Evolutionary conservation across 2,888 invertebrate species (phyloP).

Genomic region (Nymphalis c-album): DNA sequence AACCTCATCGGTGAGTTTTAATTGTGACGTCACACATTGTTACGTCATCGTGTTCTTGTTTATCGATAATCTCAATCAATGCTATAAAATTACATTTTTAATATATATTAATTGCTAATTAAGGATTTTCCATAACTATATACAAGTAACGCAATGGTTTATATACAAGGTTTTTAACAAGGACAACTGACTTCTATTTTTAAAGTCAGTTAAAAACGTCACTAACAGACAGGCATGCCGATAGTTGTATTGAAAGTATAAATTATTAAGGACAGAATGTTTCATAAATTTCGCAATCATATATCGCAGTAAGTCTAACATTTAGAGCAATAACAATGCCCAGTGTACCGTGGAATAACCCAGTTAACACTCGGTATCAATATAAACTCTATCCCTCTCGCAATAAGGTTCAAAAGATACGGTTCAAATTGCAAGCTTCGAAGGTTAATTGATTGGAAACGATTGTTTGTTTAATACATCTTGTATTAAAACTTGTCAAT

Average conservation of each 20-base stretch:
- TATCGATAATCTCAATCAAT: no score
- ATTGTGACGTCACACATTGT: not conserved
- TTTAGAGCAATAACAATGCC: conserved; percentile 1
- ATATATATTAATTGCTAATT: no score
- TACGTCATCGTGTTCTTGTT: no score
- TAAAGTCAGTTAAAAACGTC: no score
- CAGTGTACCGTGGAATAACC: conserved; percentile 12
- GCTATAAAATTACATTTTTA: no score
- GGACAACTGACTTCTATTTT: no score
- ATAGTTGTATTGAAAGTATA: not conserved
- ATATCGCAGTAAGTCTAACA: conserved; percentile 1
- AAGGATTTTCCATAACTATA: no score
- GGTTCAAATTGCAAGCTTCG: not conserved
- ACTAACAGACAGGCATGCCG: no score
- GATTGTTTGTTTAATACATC: conserved; percentile 14
- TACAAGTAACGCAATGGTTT: no score
- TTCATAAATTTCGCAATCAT: conserved; percentile 9
- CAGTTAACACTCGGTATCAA: not conserved
- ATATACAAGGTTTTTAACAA: no score
- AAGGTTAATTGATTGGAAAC: conserved; percentile 19
- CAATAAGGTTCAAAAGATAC: not conserved
- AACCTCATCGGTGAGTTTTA: not conserved
- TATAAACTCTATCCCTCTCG: not conserved
- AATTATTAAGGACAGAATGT: conserved; percentile 3
- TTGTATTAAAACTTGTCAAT: conserved; percentile 12